These are phyloP conservation scores for Melinaea marsaeus DNA, from an alignment of 2,888 invertebrate species.

Conservation along the genomic window DNA sequence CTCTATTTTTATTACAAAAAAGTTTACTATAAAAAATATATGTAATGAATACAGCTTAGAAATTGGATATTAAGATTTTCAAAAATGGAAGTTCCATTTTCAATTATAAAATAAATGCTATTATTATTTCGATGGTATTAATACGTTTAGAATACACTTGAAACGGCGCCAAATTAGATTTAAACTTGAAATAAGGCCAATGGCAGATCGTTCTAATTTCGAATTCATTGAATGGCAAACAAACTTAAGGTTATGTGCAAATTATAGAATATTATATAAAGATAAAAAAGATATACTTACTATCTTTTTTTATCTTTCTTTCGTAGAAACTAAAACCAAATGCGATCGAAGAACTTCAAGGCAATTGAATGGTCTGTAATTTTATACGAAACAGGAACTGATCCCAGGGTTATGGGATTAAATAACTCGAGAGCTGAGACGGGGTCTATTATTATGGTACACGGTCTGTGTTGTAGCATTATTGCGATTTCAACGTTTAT, in stretches of 20 bases:
- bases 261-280: no score
- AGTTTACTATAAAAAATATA: background rate
- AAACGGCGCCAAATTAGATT: background rate
- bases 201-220: background rate
- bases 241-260: no score
- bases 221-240: no score
- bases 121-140: background rate
- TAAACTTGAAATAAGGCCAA: constrained; percentile 7
- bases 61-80: no score
- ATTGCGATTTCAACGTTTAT: no score
- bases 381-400: background rate
- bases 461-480: no score
- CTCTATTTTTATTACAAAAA: background rate
- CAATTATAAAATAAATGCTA: no score
- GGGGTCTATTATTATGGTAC: background rate
- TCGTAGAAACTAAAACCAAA: background rate
- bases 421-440: background rate
- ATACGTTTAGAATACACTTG: background rate
- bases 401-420: background rate
- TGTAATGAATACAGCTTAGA: background rate
- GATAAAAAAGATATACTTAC: no score
- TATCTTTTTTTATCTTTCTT: no score
- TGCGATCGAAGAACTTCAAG: background rate
- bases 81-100: no score
- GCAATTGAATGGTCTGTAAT: background rate